Evolutionary conservation across 2,888 invertebrate genomes (phyloP), one percentile per base, ranked within the genome.

Genomic region (Euspilapteryx auroguttella): DNA sequence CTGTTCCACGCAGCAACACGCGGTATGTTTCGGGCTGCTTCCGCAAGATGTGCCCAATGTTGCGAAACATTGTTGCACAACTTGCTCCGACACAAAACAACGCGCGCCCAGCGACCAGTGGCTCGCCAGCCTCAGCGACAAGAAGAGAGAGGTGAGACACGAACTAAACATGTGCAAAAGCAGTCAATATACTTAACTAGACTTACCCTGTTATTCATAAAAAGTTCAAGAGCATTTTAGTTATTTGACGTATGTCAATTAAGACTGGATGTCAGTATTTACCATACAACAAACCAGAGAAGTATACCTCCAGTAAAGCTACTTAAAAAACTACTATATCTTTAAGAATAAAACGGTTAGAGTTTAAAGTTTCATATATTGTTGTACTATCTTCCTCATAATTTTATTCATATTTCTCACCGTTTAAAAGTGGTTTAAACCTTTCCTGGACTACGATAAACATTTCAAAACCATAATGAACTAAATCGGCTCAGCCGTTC

Each of bases 1-100:
- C 35, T 71, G 69, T 39, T 34, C 36, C 29, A 46, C 35, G 4
- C 37, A 31, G 1, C 69, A 69, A 35, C 69, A 68, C 48, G 63
- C 58, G 6, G 47, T 42, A 3, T 69, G 66, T 30, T 64, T 47
- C 47, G 66, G 65, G 2, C 25, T 53, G 17, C 10, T 29, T 9
- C 26, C 37, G 10, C 39, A 26, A 23, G 26, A 25, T 1, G 33
- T 29, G 3, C 10, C 23, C 1, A 15, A 25, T 20, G 28, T 27
- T 4, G 7, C 29, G 9, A 24, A 14, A 1, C 63, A 63, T 40
- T 54, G 55, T 36, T 63, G 62, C 40, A 35, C 38, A 9, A 20
- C 22, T 2, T 62, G 66, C 37, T 34, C 33, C 9, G 53, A 49
- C 27, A 27, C 11, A 3, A 49, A 49, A 25, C 38, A 21, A 3